These are phyloP conservation scores for Carcina quercana DNA, from an alignment of 2,888 invertebrate species.

Conservation along the genomic window DNA sequence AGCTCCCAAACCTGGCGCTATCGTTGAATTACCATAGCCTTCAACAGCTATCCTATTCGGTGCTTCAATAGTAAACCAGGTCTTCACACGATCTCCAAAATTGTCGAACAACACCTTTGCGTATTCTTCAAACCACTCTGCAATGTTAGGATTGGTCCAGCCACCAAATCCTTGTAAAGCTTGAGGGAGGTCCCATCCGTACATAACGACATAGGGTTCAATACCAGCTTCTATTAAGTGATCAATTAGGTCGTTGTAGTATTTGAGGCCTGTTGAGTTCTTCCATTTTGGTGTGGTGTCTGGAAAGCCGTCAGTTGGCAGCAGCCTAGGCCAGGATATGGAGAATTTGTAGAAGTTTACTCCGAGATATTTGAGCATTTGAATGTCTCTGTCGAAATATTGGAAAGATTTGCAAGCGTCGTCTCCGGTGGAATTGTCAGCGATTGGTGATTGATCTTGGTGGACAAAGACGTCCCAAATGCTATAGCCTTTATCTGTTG, in stretches of 20 bases:
- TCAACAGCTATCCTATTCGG: conserved; percentile 59
- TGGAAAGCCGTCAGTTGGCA: conserved; percentile 70
- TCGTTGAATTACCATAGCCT: conserved; percentile 47
- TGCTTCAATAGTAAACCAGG: conserved; percentile 85
- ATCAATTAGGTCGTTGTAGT: conserved; percentile 81
- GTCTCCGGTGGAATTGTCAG: no score
- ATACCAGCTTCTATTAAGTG: conserved; percentile 74
- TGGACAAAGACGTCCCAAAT: no score
- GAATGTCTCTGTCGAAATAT: no score
- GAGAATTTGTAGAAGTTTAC: no score
- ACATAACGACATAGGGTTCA: conserved; percentile 74
- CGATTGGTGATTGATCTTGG: no score
- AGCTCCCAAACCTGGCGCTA: conserved; percentile 38
- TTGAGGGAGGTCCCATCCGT: conserved; percentile 77
- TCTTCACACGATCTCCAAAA: conserved; percentile 76
- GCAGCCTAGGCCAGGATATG: no score
- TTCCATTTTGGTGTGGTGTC: no score
- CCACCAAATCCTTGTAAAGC: conserved; percentile 62
- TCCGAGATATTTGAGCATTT: no score
- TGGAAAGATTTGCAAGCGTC: no score
- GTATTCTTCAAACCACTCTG: conserved; percentile 76
- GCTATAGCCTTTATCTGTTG: no score
- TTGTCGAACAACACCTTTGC: conserved; percentile 69
- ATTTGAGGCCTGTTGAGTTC: conserved; percentile 76
- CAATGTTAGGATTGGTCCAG: conserved; percentile 78